phyloP scores from a whole-genome alignment of 2,888 invertebrate species.

The Agelastica alni region DNA sequence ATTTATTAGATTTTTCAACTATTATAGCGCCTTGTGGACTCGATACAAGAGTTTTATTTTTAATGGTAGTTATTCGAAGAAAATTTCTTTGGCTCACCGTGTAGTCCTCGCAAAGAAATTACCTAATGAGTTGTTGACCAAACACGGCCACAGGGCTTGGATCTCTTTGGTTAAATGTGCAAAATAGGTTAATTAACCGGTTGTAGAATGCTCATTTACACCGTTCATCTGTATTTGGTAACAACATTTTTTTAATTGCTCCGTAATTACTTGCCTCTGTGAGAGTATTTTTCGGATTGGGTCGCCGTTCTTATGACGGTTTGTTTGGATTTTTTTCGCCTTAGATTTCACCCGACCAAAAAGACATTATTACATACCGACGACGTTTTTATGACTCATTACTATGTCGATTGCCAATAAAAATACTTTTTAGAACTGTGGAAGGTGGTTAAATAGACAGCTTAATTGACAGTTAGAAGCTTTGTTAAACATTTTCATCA shows the following conservation, averaged over 20 bases:
- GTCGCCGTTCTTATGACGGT: too few species aligned
- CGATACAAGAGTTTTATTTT: not conserved
- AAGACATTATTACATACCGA: not conserved
- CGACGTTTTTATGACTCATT: not conserved
- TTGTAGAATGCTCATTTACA: constrained; percentile 25
- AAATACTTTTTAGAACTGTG: too few species aligned
- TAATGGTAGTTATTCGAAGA: not conserved
- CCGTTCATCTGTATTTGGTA: constrained; percentile 36
- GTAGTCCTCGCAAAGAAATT: constrained; percentile 14
- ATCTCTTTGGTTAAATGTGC: constrained; percentile 35
- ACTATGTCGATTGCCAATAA: too few species aligned
- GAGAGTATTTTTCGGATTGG: constrained; percentile 16
- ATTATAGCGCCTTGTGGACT: too few species aligned
- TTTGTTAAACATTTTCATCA: too few species aligned
- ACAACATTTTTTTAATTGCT: constrained; percentile 33
- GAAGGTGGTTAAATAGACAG: too few species aligned
- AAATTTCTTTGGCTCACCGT: not conserved
- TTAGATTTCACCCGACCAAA: not conserved
- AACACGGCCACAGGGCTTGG: constrained; percentile 35
- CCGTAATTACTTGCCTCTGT: constrained; percentile 15
- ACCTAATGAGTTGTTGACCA: constrained; percentile 22
- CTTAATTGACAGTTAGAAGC: too few species aligned
- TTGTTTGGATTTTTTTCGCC: not conserved
- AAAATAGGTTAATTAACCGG: constrained; percentile 38
- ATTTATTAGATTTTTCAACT: too few species aligned